phyloP scores from a whole-genome alignment of 1,140 invertebrate species.

The Tribolium castaneum region DNA sequence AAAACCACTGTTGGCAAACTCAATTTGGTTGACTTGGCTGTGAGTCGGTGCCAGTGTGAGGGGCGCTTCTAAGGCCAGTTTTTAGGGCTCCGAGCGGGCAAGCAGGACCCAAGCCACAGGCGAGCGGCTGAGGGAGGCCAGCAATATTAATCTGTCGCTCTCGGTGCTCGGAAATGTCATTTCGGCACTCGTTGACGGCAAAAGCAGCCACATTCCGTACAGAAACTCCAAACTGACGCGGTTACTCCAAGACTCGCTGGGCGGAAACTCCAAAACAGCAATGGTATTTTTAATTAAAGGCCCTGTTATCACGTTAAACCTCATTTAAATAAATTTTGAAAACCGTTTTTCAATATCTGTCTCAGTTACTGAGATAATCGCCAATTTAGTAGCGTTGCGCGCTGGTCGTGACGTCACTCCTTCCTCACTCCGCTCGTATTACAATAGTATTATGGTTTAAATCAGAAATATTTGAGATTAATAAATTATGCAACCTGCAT shows the following conservation, averaged over 20 bases:
- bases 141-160: slow-evolving; percentile 95
- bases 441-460: too few relatives aligned
- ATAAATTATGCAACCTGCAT: too few relatives aligned
- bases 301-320: too few relatives aligned
- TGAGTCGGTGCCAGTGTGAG: slow-evolving; percentile 55
- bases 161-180: slow-evolving; percentile 96
- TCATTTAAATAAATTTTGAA: too few relatives aligned
- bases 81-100: slow-evolving; percentile 84
- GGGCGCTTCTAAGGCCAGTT: neutral
- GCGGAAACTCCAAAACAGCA: slow-evolving; percentile 96
- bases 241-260: slow-evolving; percentile 92
- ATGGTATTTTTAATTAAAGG: slow-evolving; percentile 79
- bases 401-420: too few relatives aligned
- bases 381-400: too few relatives aligned
- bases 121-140: slow-evolving; percentile 90
- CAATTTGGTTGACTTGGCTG: slow-evolving; percentile 81
- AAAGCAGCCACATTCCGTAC: slow-evolving; percentile 94
- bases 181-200: slow-evolving; percentile 93
- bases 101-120: slow-evolving; percentile 93
- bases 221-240: slow-evolving; percentile 94
- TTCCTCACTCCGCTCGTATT: too few relatives aligned
- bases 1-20: slow-evolving; percentile 80
- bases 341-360: too few relatives aligned
- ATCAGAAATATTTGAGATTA: too few relatives aligned
- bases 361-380: too few relatives aligned